Conservation (phyloP, 2,797 vertebrate species). For the Sebastes itinus region DNA sequence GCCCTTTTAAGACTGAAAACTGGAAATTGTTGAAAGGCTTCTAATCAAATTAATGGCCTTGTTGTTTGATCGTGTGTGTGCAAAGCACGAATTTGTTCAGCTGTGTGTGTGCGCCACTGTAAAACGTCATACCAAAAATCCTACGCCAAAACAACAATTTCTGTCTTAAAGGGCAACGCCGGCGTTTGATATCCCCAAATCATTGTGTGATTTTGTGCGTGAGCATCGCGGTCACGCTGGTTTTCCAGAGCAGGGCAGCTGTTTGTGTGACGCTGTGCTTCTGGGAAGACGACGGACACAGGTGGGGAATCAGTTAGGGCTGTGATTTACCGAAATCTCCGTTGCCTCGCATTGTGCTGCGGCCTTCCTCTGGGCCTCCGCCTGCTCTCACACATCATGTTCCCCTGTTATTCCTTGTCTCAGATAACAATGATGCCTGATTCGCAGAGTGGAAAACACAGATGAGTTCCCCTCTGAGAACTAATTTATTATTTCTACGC, state of each 20-base stretch:
- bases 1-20: constrained; percentile 53
- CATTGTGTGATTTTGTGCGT: constrained; percentile 46
- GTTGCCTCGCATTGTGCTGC: constrained; percentile 70
- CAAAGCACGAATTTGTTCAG: constrained; percentile 49
- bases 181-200: constrained; percentile 28
- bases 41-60: constrained; percentile 49
- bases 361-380: constrained; percentile 69
- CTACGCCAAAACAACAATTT: constrained; percentile 39
- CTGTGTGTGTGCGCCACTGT: constrained; percentile 34
- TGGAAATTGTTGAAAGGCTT: constrained; percentile 46
- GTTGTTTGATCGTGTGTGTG: constrained; percentile 46
- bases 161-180: constrained; percentile 31
- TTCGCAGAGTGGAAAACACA: constrained; percentile 55
- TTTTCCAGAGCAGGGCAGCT: constrained; percentile 61
- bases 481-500: constrained; percentile 56
- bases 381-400: constrained; percentile 55
- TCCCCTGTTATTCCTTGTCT: constrained; percentile 49
- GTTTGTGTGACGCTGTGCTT: constrained; percentile 64
- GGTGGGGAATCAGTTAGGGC: constrained; percentile 78
- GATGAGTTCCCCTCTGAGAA: constrained; percentile 46
- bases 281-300: constrained; percentile 75
- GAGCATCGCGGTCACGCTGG: constrained; percentile 3
- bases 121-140: constrained; percentile 24
- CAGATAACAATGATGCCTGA: constrained; percentile 68
- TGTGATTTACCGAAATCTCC: constrained; percentile 75